Evolutionary conservation across 2,113 vertebrate species (phyloP), one percentile per base, ranked within the genome.

Genomic region (Mohoua ochrocephala): DNA sequence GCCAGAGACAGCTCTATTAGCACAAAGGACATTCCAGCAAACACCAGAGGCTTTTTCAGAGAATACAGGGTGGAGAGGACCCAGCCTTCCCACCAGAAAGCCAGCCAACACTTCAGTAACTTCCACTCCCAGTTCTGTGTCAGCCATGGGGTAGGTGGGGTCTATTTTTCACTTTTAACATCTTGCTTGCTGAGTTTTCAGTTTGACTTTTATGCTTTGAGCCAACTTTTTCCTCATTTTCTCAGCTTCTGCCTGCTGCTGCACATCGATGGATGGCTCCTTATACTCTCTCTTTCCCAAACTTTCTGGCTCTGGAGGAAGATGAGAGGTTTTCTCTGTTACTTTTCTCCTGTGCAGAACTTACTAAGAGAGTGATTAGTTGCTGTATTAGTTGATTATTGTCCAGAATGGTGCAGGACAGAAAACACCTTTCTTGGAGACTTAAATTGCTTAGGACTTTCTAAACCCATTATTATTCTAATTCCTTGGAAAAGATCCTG

Each of bases 271-370:
- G 30, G 16, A 60, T 27, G 22, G 33, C n/a, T 47, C 33, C n/a
- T 91, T 45, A 20, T 0, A 2, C 17, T 60, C 0, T 0, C 13
- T 44, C 41, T 61, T 65, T 52, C 22, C 44, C 37, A 42, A 33
- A 63, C 1, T 76, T 64, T 57, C 68, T 45, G 47, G 4, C 33
- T 69, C 19, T 74, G 45, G 24, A 65, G 19, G 49, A 26, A 56
- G 9, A 23, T 30, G 42, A 54, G 41, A 68, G 13, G 6, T 49
- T 7, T n/a, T 42, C 13, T 60, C 35, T 26, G 30, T 7, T 50
- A n/a, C 14, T 71, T 84, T 49, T 37, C 33, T 50, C 15, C 44
- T 64, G 24, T 39, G 11, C 24, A 75, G 44, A n/a, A 27, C 21
- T 87, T 50, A 37, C 20, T 31, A 6, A 64, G 41, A 78, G 5